phyloP scores from a whole-genome alignment of 2,888 invertebrate species.

The Xanthorhoe spadicearia region DNA sequence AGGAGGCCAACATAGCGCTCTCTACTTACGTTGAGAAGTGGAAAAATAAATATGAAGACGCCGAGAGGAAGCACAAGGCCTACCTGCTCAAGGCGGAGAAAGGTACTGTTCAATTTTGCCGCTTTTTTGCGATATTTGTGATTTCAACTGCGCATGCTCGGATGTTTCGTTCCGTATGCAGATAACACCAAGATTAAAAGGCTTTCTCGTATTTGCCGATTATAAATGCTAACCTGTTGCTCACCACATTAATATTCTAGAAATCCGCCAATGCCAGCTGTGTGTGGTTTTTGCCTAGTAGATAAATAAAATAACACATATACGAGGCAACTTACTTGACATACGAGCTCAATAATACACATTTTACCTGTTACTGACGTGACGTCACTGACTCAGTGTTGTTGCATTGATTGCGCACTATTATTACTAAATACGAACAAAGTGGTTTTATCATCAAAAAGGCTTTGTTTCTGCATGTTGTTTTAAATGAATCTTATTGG shows the following conservation, averaged over 20 bases:
- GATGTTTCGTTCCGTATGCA: slow-evolving; percentile 66
- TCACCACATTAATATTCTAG: slow-evolving; percentile 69
- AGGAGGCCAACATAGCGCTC: slow-evolving; percentile 78
- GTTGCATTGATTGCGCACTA: slow-evolving; percentile 10
- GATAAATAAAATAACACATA: slow-evolving; percentile 28
- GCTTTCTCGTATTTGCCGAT: slow-evolving; percentile 78
- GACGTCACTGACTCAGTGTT: not conserved
- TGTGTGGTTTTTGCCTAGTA: slow-evolving; percentile 45
- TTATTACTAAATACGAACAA: not conserved
- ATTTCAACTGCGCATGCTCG: slow-evolving; percentile 74
- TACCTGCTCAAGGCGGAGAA: slow-evolving; percentile 88
- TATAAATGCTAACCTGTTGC: slow-evolving; percentile 81
- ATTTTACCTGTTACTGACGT: slow-evolving; percentile 25
- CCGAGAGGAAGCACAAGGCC: slow-evolving; percentile 88
- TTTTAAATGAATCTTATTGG: not conserved
- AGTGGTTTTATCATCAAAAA: not conserved
- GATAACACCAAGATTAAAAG: slow-evolving; percentile 69
- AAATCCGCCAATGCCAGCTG: slow-evolving; percentile 64
- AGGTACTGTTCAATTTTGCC: slow-evolving; percentile 65
- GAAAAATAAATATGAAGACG: slow-evolving; percentile 89
- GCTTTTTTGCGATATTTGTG: slow-evolving; percentile 28
- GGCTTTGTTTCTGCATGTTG: not conserved
- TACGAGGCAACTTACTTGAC: slow-evolving; percentile 3
- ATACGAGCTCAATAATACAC: slow-evolving; percentile 11
- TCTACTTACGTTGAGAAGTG: slow-evolving; percentile 85